These are phyloP conservation scores for Yponomeuta plumbellus DNA, from an alignment of 2,888 invertebrate genomes.

Conservation along the genomic window DNA sequence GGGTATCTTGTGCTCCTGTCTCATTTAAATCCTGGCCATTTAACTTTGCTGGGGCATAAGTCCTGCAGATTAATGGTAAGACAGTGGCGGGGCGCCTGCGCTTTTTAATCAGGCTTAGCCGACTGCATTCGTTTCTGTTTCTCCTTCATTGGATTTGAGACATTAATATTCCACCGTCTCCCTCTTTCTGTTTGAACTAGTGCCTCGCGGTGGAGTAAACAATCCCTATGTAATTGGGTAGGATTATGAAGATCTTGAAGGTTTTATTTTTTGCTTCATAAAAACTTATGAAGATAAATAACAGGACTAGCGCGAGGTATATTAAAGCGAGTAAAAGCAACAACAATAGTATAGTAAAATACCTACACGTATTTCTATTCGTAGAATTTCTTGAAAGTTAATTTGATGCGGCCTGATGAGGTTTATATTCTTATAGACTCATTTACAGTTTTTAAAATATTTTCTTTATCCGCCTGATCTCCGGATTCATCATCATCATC, in stretches of 20 bases:
- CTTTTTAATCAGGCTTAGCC: conserved; percentile 46
- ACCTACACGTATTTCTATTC: no score
- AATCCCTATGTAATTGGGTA: not conserved
- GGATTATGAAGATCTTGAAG: not conserved
- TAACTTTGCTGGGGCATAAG: conserved; percentile 54
- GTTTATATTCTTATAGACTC: no score
- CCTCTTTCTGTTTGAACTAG: conserved; percentile 15
- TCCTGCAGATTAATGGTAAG: conserved; percentile 50
- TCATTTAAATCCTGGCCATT: conserved; percentile 53
- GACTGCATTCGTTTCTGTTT: conserved; percentile 24
- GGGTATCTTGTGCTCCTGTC: conserved; percentile 22
- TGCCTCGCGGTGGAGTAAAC: not conserved
- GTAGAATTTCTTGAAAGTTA: no score
- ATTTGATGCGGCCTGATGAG: no score
- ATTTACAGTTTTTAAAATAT: no score
- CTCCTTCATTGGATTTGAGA: conserved; percentile 33
- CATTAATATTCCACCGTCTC: conserved; percentile 9
- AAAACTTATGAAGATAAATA: no score
- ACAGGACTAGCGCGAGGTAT: no score
- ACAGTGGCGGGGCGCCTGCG: conserved; percentile 37
- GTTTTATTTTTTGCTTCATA: no score
- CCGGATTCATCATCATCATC: no score
- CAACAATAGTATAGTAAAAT: no score
- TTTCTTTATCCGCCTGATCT: no score
- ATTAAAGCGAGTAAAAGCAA: no score